Evolutionary conservation across 2,888 invertebrate genomes (phyloP).

Genomic region (Tupiocoris notatus): DNA sequence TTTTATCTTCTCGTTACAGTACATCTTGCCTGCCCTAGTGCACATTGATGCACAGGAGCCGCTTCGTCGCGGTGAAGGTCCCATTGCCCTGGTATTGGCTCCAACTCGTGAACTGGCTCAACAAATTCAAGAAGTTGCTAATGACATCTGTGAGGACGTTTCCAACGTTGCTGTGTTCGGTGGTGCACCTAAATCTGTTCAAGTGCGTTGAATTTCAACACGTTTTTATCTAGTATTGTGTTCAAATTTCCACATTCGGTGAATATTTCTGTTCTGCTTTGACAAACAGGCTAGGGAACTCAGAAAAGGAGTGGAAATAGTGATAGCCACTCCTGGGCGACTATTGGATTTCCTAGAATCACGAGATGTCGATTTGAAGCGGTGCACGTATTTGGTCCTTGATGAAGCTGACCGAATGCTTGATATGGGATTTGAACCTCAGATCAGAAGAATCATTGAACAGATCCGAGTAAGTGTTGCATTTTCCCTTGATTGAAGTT

Average conservation of each 20-base stretch:
- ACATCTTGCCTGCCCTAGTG: conserved; percentile 87
- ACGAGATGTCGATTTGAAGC: conserved; percentile 68
- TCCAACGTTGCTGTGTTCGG: conserved; percentile 94
- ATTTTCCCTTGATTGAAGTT: neutral
- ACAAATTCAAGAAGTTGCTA: conserved; percentile 87
- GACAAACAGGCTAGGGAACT: conserved; percentile 53
- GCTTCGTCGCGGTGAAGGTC: conserved; percentile 84
- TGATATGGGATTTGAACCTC: conserved; percentile 98
- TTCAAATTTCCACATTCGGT: neutral
- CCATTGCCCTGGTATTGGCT: conserved; percentile 87
- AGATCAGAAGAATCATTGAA: conserved; percentile 93
- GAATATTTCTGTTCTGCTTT: neutral
- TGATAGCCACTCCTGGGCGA: conserved; percentile 94
- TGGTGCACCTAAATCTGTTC: conserved; percentile 93
- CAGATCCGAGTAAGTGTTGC: conserved; percentile 67
- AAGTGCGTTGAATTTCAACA: conserved; percentile 55
- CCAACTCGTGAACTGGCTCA: conserved; percentile 87
- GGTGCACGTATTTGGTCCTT: conserved; percentile 81
- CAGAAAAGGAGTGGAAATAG: conserved; percentile 87
- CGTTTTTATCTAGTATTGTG: neutral
- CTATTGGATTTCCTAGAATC: conserved; percentile 91
- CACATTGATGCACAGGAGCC: conserved; percentile 90
- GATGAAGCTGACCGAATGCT: conserved; percentile 98
- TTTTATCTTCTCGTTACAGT: conserved; percentile 56
- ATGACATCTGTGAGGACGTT: conserved; percentile 85